Base-by-base conservation (phyloP, 2,888 invertebrate species). In the Aspidiotus destructor region DNA sequence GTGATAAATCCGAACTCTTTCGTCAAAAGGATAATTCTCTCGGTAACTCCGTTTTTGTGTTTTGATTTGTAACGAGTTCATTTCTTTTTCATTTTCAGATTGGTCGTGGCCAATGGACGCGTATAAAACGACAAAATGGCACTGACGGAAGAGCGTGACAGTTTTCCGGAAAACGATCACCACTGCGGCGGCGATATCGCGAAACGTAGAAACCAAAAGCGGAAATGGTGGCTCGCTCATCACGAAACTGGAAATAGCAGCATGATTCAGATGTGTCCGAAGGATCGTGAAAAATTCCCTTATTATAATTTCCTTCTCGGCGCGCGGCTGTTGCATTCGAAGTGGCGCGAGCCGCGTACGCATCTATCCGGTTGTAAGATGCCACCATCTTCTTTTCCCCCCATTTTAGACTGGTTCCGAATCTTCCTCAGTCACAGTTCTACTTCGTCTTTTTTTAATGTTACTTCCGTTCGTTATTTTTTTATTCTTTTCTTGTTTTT, bases 121-220 rank as follows among this genome's bases (percentile, higher is more conserved):
- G 48, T 48, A 58, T 44, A 58, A 28, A 28, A 28, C 41, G 58
- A 58, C 60, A 58, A 67, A 40, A 67, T 58, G 67, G 58, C 60
- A 67, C 58, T 28, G 28, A 28, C 28, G 28, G 28, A 28, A 28
- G 28, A 28, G 28, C 28, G 28, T 28, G 28, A 28, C 28, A 28
- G 28, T 5, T 28, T 28, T 28, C 28, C 67, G 40, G 48, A 67
- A 52, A 67, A 67, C 67, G 67, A 60, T 13, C 67, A 67, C 40
- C 60, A 58, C 16, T 67, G 60, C 11, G 58, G 67, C 11, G 60
- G 57, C 44, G 52, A 42, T 48, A 58, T 67, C 48, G n/a, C 60
- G 57, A 17, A 52, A 8, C 67, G 67, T 1, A 67, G 60, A 58
- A 60, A 60, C n/a, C 28, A 28, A 28, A 28, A 28, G 28, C 58